phyloP scores from a whole-genome alignment of 2,888 invertebrate species.

The Drosophila quinaria region DNA sequence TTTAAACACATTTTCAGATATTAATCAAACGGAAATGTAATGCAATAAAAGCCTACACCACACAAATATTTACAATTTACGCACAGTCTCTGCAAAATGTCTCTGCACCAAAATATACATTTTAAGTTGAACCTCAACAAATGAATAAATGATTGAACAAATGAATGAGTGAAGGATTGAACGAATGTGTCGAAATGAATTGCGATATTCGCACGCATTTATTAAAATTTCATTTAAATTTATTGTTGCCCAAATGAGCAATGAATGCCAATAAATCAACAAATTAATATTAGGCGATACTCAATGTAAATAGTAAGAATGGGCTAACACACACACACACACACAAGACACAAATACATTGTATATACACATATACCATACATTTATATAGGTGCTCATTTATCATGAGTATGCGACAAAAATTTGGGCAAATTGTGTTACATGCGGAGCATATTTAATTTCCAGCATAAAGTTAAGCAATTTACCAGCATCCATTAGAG shows the following conservation, averaged over 20 bases:
- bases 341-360: too few species aligned
- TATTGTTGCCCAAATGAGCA: conserved; percentile 58
- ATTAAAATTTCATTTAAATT: conserved; percentile 76
- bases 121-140: conserved; percentile 44
- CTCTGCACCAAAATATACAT: conserved; percentile 34
- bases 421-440: conserved; percentile 17
- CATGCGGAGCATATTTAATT: conserved; percentile 29
- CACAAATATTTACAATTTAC: conserved; percentile 60
- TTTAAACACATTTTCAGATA: conserved; percentile 40
- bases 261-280: conserved; percentile 67
- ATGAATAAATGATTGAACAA: not conserved
- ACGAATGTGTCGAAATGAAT: conserved; percentile 39
- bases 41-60: conserved; percentile 35
- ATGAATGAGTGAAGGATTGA: conserved; percentile 5
- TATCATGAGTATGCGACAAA: conserved; percentile 25
- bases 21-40: conserved; percentile 34
- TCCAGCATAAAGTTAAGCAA: conserved; percentile 22
- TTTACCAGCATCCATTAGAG: conserved; percentile 7
- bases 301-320: conserved; percentile 9
- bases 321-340: conserved; percentile 9
- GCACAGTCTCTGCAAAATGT: conserved; percentile 29
- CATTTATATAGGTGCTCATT: conserved; percentile 6
- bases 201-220: conserved; percentile 58
- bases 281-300: conserved; percentile 68
- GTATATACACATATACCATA: not conserved